These are phyloP conservation scores for Hipparchia semele DNA, from an alignment of 2,888 invertebrate species.

Conservation along the genomic window DNA sequence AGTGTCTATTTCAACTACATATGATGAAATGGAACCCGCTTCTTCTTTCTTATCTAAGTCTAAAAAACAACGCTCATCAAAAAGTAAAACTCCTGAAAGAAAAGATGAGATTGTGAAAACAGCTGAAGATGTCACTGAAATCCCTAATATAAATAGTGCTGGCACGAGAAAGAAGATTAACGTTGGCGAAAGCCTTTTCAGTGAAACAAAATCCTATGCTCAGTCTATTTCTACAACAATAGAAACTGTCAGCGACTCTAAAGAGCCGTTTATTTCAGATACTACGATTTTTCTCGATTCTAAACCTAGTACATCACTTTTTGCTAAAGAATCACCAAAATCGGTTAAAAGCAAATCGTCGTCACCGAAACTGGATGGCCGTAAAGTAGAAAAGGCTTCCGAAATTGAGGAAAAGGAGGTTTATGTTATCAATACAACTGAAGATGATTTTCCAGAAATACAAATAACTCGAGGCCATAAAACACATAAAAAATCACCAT, in stretches of 20 bases:
- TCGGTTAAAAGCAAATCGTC: constrained; percentile 64
- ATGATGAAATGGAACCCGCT: constrained; percentile 59
- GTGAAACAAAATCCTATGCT: constrained; percentile 20
- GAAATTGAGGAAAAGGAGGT: constrained; percentile 68
- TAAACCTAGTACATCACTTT: constrained; percentile 36
- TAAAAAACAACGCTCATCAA: constrained; percentile 63
- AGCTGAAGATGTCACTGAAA: constrained; percentile 46
- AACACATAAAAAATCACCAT: constrained; percentile 65
- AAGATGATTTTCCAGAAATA: constrained; percentile 75
- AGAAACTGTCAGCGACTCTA: constrained; percentile 23
- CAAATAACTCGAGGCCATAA: constrained; percentile 71
- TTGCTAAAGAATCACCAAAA: constrained; percentile 55
- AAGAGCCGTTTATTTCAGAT: constrained; percentile 28
- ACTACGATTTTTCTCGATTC: constrained; percentile 26
- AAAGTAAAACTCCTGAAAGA: constrained; percentile 60
- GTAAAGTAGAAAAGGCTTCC: constrained; percentile 56
- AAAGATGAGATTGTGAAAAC: constrained; percentile 47
- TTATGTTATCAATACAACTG: constrained; percentile 73
- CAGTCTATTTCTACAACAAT: constrained; percentile 19
- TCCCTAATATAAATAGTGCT: constrained; percentile 46
- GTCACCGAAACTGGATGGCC: constrained; percentile 58
- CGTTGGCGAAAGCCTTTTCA: constrained; percentile 36
- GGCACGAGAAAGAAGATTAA: constrained; percentile 42
- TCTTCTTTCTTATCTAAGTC: constrained; percentile 56
- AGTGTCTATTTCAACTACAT: constrained; percentile 71